phyloP scores from a whole-genome alignment of 2,113 vertebrate genomes.

The Archilochus colubris region DNA sequence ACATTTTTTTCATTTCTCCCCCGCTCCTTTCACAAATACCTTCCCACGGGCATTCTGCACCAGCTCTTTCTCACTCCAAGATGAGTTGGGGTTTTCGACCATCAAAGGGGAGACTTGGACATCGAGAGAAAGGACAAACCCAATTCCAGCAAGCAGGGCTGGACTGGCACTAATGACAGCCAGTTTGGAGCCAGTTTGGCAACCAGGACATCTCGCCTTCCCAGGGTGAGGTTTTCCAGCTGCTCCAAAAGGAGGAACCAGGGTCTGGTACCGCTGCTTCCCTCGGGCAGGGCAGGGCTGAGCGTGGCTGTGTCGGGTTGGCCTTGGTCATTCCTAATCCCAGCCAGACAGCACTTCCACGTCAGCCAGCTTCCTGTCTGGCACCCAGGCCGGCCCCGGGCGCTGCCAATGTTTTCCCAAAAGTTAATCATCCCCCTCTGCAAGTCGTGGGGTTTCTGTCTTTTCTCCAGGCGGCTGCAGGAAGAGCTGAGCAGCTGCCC shows the following conservation, averaged over 20 bases:
- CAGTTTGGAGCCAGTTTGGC: background rate
- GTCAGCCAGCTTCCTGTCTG: slow-evolving; percentile 46
- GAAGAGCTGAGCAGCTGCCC: background rate
- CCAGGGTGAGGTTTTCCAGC: rapidly evolving
- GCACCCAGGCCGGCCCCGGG: background rate
- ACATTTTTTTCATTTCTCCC: background rate
- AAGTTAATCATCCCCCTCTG: background rate
- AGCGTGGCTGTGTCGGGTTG: background rate
- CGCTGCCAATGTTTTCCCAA: slow-evolving; percentile 1
- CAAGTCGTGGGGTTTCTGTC: background rate
- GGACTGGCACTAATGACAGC: background rate
- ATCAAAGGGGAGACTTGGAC: background rate
- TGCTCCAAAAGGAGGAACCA: background rate
- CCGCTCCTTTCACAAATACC: background rate
- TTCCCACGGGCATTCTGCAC: background rate
- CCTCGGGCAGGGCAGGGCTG: background rate
- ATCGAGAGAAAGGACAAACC: background rate
- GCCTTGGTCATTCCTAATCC: background rate
- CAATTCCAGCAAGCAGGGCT: background rate
- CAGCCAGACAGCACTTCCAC: background rate
- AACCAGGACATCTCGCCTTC: background rate
- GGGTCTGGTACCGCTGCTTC: background rate
- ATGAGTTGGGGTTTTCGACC: background rate
- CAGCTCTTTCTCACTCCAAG: rapidly evolving
- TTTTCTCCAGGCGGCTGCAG: background rate